Conservation (phyloP, 2,888 invertebrate genomes). For the Meganola albula region DNA sequence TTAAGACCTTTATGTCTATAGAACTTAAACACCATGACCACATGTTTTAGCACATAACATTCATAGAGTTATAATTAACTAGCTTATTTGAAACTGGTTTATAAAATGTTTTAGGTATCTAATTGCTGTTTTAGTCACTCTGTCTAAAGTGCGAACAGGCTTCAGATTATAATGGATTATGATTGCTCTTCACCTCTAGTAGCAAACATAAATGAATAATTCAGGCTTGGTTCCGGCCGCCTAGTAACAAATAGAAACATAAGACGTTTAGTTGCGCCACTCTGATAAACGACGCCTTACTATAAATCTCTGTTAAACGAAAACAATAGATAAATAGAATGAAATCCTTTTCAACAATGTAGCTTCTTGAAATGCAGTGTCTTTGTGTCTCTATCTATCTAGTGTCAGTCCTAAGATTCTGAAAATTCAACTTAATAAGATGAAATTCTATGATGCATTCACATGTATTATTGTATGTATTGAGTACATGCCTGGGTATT, state of each 20-base stretch:
- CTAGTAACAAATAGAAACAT: conserved; percentile 29
- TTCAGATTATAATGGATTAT: conserved; percentile 29
- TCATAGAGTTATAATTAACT: too few relatives aligned
- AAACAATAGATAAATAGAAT: conserved; percentile 35
- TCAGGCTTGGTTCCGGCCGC: conserved; percentile 22
- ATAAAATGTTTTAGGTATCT: too few relatives aligned
- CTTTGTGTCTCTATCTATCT: conserved; percentile 26
- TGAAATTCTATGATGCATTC: too few relatives aligned
- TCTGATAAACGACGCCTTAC: conserved; percentile 23
- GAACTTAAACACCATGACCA: too few relatives aligned
- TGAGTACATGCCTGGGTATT: too few relatives aligned
- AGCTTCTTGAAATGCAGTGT: conserved; percentile 27
- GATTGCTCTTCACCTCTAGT: conserved; percentile 23
- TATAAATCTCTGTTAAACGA: conserved; percentile 31
- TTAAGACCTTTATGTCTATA: too few relatives aligned
- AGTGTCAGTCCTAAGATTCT: too few relatives aligned
- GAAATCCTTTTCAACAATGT: conserved; percentile 22
- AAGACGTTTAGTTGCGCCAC: conserved; percentile 24
- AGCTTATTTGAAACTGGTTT: too few relatives aligned
- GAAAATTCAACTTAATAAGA: too few relatives aligned
- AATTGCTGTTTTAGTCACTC: too few relatives aligned
- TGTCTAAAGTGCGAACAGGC: conserved; percentile 17
- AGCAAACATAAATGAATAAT: conserved; percentile 31
- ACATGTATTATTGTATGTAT: too few relatives aligned
- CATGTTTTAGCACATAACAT: too few relatives aligned